Percentiles rank a stretch among this genome's conserved stretches.
phyloP scores from a whole-genome alignment of 2,888 invertebrate genomes.

The Venustoraphidia nigricollis region DNA sequence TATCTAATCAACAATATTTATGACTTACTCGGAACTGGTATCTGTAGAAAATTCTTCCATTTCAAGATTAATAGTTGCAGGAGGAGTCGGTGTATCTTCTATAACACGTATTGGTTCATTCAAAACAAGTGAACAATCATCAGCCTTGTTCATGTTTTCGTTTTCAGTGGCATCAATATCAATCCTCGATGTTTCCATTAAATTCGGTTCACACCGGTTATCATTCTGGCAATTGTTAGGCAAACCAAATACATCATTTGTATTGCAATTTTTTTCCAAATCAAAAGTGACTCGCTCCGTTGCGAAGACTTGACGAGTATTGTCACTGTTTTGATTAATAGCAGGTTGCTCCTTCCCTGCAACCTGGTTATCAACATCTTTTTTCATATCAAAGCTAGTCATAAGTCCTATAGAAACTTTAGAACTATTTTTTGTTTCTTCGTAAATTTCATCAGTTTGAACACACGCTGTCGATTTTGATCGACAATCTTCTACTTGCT shows the following conservation, averaged over 20 bases:
- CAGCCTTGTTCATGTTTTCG: neutral
- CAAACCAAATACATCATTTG: too few relatives aligned
- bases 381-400: conserved; percentile 51
- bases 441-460: neutral
- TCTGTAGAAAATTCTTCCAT: conserved; percentile 30
- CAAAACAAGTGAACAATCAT: conserved; percentile 2
- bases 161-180: neutral
- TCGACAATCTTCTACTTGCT: neutral
- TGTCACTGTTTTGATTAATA: too few relatives aligned
- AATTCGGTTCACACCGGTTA: too few relatives aligned
- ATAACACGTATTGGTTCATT: neutral
- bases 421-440: conserved; percentile 18
- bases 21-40: conserved; percentile 24
- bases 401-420: conserved; percentile 54
- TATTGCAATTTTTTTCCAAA: too few relatives aligned
- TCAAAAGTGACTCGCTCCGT: too few relatives aligned
- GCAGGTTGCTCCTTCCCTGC: too few relatives aligned
- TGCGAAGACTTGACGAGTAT: too few relatives aligned
- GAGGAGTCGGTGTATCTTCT: conserved; percentile 10
- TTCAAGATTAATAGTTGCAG: conserved; percentile 33
- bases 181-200: neutral
- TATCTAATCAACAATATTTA: conserved; percentile 9
- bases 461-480: too few relatives aligned
- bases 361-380: neutral
- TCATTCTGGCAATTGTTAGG: too few relatives aligned